Percentiles rank a stretch among this genome's conserved stretches.
Conservation (phyloP, 2,797 vertebrate genomes). For the Neoniphon sammara region DNA sequence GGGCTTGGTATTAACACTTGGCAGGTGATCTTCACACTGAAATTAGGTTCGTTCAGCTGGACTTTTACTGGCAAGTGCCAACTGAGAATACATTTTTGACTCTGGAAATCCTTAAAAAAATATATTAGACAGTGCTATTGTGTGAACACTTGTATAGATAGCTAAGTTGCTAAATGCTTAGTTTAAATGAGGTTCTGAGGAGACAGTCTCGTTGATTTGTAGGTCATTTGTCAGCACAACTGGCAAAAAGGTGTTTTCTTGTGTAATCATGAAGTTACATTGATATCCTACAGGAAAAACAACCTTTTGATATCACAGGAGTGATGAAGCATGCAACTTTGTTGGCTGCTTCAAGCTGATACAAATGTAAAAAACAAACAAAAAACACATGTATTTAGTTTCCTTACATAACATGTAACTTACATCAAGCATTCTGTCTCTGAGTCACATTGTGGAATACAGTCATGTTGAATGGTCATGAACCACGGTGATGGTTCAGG, state of each 20-base stretch:
- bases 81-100: slow-evolving; percentile 3
- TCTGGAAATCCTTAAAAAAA: not conserved
- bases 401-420: not conserved
- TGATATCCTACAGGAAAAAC: slow-evolving; percentile 1
- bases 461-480: not conserved
- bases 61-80: not conserved
- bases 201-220: slow-evolving; percentile 27
- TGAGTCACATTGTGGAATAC: not conserved
- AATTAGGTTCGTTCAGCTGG: slow-evolving; percentile 45
- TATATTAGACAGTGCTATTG: slow-evolving; percentile 7
- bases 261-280: slow-evolving; percentile 17
- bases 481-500: not conserved
- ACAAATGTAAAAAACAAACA: not conserved
- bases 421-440: not conserved
- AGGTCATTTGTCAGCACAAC: slow-evolving; percentile 11
- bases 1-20: slow-evolving; percentile 33
- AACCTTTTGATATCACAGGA: slow-evolving; percentile 5
- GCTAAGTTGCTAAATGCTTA: too few species aligned
- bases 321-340: not conserved
- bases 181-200: slow-evolving; percentile 37
- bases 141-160: not conserved
- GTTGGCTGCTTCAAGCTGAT: not conserved
- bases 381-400: not conserved
- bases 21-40: slow-evolving; percentile 25
- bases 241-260: slow-evolving; percentile 9